phyloP scores from a whole-genome alignment of 2,888 invertebrate species.

The Cryptus armator region DNA sequence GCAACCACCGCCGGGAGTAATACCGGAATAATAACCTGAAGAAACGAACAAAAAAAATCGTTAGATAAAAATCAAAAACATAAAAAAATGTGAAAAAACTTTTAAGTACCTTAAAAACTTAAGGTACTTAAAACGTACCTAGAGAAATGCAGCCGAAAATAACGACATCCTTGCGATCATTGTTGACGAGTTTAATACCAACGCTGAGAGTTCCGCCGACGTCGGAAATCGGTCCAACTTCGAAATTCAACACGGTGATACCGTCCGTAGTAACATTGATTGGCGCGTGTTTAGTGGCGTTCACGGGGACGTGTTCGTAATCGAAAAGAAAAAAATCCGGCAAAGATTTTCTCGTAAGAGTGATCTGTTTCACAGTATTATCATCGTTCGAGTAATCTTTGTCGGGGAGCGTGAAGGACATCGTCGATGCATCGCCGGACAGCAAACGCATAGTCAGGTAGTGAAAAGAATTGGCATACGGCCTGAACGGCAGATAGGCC shows the following conservation, averaged over 20 bases:
- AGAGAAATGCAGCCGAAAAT: constrained; percentile 86
- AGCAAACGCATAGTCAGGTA: constrained; percentile 77
- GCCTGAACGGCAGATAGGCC: constrained; percentile 75
- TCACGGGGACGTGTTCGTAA: constrained; percentile 89
- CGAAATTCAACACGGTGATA: constrained; percentile 89
- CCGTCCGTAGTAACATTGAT: constrained; percentile 90
- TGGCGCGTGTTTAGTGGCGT: constrained; percentile 88
- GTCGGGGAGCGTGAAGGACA: constrained; percentile 69
- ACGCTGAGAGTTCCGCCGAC: constrained; percentile 93
- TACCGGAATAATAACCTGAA: constrained; percentile 77
- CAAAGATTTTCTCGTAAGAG: constrained; percentile 87
- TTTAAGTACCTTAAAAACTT: too few species aligned
- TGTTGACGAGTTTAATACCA: constrained; percentile 89
- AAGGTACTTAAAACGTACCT: constrained; percentile 73
- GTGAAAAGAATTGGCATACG: constrained; percentile 77
- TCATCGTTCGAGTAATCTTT: constrained; percentile 66
- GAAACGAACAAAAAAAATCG: constrained; percentile 11
- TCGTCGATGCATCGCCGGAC: constrained; percentile 74
- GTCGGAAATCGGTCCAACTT: constrained; percentile 90
- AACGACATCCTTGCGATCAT: constrained; percentile 83
- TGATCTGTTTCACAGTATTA: constrained; percentile 82
- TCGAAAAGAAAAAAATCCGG: constrained; percentile 92
- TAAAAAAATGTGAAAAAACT: background rate
- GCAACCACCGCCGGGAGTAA: constrained; percentile 77
- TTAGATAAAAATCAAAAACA: background rate